Base-by-base conservation (phyloP, 1,140 invertebrate species). In the Hydropsyche tenuis region DNA sequence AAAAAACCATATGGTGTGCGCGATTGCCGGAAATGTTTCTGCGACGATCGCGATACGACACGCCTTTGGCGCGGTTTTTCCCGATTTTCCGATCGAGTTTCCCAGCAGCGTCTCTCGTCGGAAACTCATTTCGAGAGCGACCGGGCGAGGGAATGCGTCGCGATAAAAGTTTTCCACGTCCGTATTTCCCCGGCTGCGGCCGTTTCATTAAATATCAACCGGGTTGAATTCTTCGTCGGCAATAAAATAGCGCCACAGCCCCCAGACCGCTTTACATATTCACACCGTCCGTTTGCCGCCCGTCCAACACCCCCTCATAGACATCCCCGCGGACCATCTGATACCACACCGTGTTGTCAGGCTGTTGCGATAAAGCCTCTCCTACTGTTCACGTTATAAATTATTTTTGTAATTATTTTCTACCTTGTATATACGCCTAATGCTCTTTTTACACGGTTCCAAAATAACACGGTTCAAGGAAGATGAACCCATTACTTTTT, bases 181-280 rank as follows among this genome's bases (percentile, higher is more conserved):
- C 68, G 56, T 9, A 37, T 48, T 48, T 23, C 65, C 6, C 23
- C 4, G 23, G 2, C 45, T 48, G 2, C 14, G 56, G 65, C 23
- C 23, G 68, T 70, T 70, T 70, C 68, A 70, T 70, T 70, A 70
- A 70, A 70, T 70, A 70, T 70, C 68, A 70, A 56, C 68, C 68
- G 68, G 68, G 68, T 70, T 70, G 68, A 70, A 70, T 70, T 70
- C 68, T 70, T 70, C 68, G 27, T 46, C 68, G 68, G 68, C 68
- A 70, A 70, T 70, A 70, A 70, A 70, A 70, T 70, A 70, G 68
- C 68, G 68, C 22, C 48, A n/a, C 68, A 9, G 63, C 63, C 25
- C 63, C 63, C 63, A 37, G 63, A 5, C 68, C 43, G 48, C 51
- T 70, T 70, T 70, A 70, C 68, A 56, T 70, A 70, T 70, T 70